Evolutionary conservation across 2,113 vertebrate genomes (phyloP), one percentile per base, ranked within the genome.

Genomic region (Scomber colias): DNA sequence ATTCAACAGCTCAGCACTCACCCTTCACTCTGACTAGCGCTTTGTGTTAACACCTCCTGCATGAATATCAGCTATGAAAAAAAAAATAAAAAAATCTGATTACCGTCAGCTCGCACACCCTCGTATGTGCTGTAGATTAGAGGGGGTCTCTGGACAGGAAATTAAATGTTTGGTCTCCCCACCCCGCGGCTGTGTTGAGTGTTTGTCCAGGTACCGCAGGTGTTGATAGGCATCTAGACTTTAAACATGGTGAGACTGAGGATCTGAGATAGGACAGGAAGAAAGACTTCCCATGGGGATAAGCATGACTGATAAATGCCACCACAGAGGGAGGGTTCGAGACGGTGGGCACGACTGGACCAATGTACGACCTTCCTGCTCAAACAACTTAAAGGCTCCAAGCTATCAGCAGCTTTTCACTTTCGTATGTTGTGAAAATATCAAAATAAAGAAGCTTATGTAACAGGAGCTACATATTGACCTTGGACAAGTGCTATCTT

Each of bases 211-310:
- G 76, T 87, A 71, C 31, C 0, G 5, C 12, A 77, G 62, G 67
- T 56, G 61, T 59, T 70, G 84, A 92, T 92, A 84, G 64, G 54
- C 57, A 92, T 91, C 89, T 69, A 75, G 65, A 78, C 71, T 67
- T 59, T 15, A 81, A 27, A 86, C 45, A 61, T 65, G 53, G 19
- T 30, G 7, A 35, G 13, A 63, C 70, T 61, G 19, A 56, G 70
- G 61, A 61, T 73, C 21, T 80, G 30, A 83, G 88, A 90, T 87
- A 79, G 76, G 30, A 75, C 68, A 76, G 70, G 85, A 90, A 78
- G 77, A 54, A 71, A 17, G 71, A 78, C 87, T 87, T 88, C 82
- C 84, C 71, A 27, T 24, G 0, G 46, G 77, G 72, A 75, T 75
- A 89, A 82, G 77, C 21, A 17, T 54, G 53, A 83, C 71, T 24